Base-by-base conservation (phyloP, 2,888 invertebrate genomes). In the Aricia artaxerxes region DNA sequence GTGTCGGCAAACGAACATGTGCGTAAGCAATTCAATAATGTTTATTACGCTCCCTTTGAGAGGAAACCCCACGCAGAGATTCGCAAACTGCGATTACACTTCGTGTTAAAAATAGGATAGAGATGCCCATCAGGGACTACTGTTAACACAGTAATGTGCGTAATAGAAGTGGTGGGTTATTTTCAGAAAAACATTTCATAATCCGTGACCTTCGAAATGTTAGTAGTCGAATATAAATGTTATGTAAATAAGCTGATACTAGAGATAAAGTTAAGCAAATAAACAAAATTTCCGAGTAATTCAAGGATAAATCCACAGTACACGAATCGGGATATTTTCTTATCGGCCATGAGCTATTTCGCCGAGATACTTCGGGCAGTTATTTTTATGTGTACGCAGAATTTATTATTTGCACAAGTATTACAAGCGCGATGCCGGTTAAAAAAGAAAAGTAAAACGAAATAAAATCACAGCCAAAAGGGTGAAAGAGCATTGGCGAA, bases 1-100 rank as follows among this genome's bases (percentile, higher is more conserved):
- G 86, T 86, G 84, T 85, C 84, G 84, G 85, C 85, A 87, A 85
- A 84, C 84, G 85, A 83, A 84, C 85, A 86, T 85, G 87, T 88
- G 88, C 87, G 87, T 86, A 85, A 86, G 84, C 84, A 84, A 85
- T 80, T 84, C 85, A 83, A 84, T 82, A 83, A 85, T 85, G 85
- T 88, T 88, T 86, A 85, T 85, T 87, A 87, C 87, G 85, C 85
- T 85, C 49, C 61, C 75, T 81, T 75, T 78, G 69, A 79, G 79
- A 78, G 24, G 77, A 44, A 77, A 64, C 77, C 78, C 79, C 76
- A 81, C 79, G 78, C 78, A 78, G 75, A 79, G 77, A 64, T 79
- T 75, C 61, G 40, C 61, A 44, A 53, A 76, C 35, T 75, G 49
- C 49, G 49, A 44, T 49, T 24, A 11, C 24, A 75, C 24, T 69